phyloP scores from a whole-genome alignment of 2,113 vertebrate genomes.

The Psittacus erithacus region DNA sequence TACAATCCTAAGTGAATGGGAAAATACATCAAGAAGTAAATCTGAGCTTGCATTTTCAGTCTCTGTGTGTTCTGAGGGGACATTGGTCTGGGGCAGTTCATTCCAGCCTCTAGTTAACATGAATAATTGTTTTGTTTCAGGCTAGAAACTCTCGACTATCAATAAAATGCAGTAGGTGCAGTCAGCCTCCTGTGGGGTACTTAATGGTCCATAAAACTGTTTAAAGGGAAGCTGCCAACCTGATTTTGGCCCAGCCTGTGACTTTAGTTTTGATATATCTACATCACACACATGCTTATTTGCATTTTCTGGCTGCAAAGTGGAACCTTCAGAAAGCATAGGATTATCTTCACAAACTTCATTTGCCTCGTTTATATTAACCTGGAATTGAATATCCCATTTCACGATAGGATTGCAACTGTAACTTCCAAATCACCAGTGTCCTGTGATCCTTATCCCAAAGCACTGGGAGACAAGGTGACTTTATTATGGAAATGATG shows the following conservation, averaged over 20 bases:
- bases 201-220: conserved; percentile 57
- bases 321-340: not conserved
- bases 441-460: not conserved
- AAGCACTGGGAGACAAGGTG: fast-evolving
- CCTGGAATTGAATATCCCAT: not conserved
- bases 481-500: not conserved
- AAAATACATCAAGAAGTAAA: not conserved
- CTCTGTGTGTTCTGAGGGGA: not conserved
- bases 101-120: conserved; percentile 14
- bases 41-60: not conserved
- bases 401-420: not conserved
- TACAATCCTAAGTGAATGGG: not conserved
- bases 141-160: not conserved
- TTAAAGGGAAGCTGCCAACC: conserved; percentile 40
- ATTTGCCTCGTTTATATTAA: not conserved
- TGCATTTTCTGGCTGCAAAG: not conserved
- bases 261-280: conserved; percentile 1
- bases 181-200: conserved; percentile 23
- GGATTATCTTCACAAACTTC: not conserved
- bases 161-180: conserved; percentile 23
- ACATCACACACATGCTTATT: not conserved
- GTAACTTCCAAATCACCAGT: not conserved
- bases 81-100: not conserved
- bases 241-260: conserved; percentile 29
- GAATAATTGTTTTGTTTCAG: conserved; percentile 46